Conservation (phyloP, 2,113 vertebrate species). For the Elaphurus davidianus region DNA sequence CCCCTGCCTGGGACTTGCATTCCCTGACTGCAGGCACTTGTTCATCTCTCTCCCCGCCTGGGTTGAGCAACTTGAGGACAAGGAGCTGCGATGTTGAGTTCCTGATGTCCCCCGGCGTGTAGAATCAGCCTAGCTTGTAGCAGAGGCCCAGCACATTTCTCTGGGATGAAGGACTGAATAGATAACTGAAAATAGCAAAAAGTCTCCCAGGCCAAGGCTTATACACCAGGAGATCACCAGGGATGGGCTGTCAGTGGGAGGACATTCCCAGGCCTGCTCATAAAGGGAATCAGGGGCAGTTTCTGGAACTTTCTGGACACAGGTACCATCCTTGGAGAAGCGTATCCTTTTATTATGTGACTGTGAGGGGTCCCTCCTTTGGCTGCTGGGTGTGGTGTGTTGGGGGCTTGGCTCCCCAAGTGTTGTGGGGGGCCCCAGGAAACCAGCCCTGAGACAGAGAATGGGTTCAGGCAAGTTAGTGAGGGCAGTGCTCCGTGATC, state of each 20-base stretch:
- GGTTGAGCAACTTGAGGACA: neutral
- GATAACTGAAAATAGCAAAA: neutral
- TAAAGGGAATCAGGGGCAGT: too few relatives aligned
- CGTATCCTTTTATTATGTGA: neutral
- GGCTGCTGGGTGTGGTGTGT: neutral
- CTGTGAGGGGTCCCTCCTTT: neutral
- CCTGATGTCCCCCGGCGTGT: rapidly evolving
- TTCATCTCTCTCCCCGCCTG: neutral
- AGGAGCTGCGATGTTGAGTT: neutral
- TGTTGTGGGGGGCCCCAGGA: neutral
- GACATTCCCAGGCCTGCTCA: neutral
- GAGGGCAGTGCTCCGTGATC: rapidly evolving
- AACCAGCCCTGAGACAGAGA: neutral
- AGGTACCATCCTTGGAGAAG: neutral
- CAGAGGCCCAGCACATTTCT: neutral
- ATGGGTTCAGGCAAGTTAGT: neutral
- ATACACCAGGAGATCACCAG: neutral
- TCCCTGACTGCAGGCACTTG: neutral
- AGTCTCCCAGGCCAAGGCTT: neutral
- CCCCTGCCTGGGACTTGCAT: neutral
- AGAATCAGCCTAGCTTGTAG: neutral
- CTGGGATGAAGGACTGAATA: neutral
- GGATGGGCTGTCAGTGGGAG: rapidly evolving
- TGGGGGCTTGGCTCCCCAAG: neutral
- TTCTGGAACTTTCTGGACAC: neutral